Conservation (phyloP, 1,140 invertebrate species). For the Heterodera carotae region DNA sequence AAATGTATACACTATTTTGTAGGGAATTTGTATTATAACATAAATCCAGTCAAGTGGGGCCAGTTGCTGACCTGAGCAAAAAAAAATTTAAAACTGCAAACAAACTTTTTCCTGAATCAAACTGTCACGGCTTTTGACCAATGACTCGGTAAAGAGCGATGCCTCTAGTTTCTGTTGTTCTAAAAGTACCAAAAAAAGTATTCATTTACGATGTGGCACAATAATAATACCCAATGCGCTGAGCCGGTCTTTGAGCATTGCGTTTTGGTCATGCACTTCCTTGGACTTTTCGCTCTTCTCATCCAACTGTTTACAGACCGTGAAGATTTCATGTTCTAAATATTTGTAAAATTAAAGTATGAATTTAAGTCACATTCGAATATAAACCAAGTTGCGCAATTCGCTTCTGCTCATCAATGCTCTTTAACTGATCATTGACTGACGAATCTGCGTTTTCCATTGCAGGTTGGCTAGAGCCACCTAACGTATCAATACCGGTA, state of each 20-base stretch:
- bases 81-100: no score
- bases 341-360: neutral
- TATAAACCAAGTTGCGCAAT: constrained; percentile 30
- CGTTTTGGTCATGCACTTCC: constrained; percentile 28
- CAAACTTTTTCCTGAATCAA: constrained; percentile 29
- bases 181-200: constrained; percentile 15
- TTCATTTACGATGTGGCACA: no score
- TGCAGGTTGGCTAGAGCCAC: no score
- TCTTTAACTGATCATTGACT: constrained; percentile 1
- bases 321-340: constrained; percentile 37
- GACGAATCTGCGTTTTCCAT: no score
- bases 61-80: no score
- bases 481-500: no score
- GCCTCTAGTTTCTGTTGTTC: constrained; percentile 30
- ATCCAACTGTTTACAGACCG: constrained; percentile 31
- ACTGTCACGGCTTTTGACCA: constrained; percentile 22
- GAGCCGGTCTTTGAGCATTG: constrained; percentile 21
- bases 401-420: constrained; percentile 28
- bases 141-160: constrained; percentile 8
- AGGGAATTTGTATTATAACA: no score
- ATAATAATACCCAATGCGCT: constrained; percentile 15
- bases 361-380: no score
- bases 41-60: no score
- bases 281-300: constrained; percentile 26
- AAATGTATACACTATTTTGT: no score